Conservation (phyloP, 2,113 vertebrate species). For the Mustela nigripes region DNA sequence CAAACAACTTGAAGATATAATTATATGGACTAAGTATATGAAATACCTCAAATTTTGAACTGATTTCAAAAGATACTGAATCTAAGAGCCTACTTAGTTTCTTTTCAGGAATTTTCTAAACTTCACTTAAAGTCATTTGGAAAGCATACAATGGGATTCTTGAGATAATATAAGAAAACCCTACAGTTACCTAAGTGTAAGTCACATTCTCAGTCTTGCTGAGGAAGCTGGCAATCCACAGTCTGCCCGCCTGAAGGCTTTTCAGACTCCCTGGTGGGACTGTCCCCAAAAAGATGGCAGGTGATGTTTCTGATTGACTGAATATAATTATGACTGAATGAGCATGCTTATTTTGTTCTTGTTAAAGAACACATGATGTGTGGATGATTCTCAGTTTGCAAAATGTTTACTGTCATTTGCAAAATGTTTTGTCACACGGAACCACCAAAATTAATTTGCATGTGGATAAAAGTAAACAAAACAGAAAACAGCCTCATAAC, state of each 20-base stretch:
- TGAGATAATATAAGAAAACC: not conserved
- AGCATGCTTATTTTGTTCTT: slow-evolving; percentile 29
- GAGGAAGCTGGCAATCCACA: not conserved
- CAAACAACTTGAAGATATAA: not conserved
- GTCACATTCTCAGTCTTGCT: not conserved
- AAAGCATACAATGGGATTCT: not conserved
- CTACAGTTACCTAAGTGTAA: not conserved
- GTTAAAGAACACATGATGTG: not conserved
- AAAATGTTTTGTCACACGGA: slow-evolving; percentile 58
- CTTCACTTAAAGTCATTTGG: not conserved
- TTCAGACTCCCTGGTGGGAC: not conserved
- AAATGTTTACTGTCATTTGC: slow-evolving; percentile 51
- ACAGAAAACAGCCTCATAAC: not conserved
- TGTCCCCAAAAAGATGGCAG: not conserved
- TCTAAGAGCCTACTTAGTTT: not conserved
- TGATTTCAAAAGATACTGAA: not conserved
- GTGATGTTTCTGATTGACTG: not conserved
- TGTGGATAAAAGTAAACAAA: slow-evolving; percentile 5
- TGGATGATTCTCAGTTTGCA: not conserved
- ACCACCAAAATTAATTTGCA: slow-evolving; percentile 42
- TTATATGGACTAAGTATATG: not conserved
- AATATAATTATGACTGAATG: slow-evolving; percentile 6
- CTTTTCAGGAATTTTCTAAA: not conserved
- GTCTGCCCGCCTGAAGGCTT: not conserved
- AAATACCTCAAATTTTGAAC: not conserved